Base-by-base conservation (phyloP, 2,797 vertebrate species). In the Lutjanus campechanus region DNA sequence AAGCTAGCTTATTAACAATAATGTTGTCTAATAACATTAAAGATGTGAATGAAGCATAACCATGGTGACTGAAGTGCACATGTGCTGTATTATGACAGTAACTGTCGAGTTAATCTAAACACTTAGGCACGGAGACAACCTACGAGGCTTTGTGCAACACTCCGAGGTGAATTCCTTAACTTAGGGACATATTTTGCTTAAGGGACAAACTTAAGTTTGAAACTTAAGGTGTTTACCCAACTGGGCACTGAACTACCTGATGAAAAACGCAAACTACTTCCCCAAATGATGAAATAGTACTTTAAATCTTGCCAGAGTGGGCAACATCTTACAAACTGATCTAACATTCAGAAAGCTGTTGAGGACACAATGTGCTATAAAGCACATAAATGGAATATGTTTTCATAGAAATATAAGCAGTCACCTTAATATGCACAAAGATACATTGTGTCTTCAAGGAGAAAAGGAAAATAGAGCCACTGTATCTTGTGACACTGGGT, bases 381-480 rank as follows among this genome's bases (percentile, higher is more conserved):
- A 67, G 20, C 59, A 64, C 51, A 41, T 25, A 19, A 16, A 15
- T 53, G 29, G 46, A 66, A n/a, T 36, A 10, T 1, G 7, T 40
- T 25, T 41, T 9, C 43, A 47, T 25, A 69, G 29, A 55, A 63
- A 59, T 56, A 16, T 5, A 50, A 77, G 19, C 19, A 67, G n/a
- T 76, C 47, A 67, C 40, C 56, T 64, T 59, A 22, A 62, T 63
- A 46, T 22, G 13, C 40, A 64, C 19, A 76, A 29, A 56, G 43
- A 69, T 20, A 58, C 25, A 74, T 50, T 10, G 41, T 47, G 61
- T 65, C 69, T 47, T 72, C 40, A 41, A 20, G 19, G 41, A 59
- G 9, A 62, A 74, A 55, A 5, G 2, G 11, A 66, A 55, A 4
- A 47, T 36, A 36, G 29, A 36, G 5, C 25, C 46, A 16, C 46